A percentile compares a stretch with the other conserved stretches of the same genome.
Conservation (phyloP, 2,797 vertebrate genomes). For the Pelochelys cantorii region DNA sequence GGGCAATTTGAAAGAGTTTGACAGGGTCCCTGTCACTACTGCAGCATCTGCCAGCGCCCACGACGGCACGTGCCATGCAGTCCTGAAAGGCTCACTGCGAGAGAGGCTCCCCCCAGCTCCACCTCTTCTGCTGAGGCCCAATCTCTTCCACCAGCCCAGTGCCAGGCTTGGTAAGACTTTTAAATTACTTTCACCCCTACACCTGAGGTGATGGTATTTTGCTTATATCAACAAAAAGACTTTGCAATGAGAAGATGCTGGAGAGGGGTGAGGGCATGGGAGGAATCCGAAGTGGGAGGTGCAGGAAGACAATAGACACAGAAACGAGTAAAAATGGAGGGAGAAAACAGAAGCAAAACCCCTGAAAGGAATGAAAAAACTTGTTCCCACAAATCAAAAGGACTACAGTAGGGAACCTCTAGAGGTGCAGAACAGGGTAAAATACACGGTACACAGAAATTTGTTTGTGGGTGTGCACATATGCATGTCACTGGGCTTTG, state of each 20-base stretch:
- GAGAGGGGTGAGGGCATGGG: not conserved
- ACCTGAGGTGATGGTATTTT: not conserved
- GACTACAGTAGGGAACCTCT: constrained; percentile 42
- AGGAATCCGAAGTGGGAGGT: constrained; percentile 5
- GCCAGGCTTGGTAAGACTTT: too few relatives aligned
- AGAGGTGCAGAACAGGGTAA: constrained; percentile 38
- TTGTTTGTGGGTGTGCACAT: not conserved
- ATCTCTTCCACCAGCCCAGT: too few relatives aligned
- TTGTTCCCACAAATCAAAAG: constrained; percentile 73
- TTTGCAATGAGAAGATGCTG: constrained; percentile 29
- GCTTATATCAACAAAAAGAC: constrained; percentile 19
- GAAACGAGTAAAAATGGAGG: not conserved
- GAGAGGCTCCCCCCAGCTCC: too few relatives aligned
- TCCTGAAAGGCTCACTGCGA: too few relatives aligned
- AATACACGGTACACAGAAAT: not conserved
- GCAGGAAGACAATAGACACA: constrained; percentile 24
- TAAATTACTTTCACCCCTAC: not conserved
- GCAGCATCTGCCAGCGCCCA: too few relatives aligned
- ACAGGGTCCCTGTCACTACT: too few relatives aligned
- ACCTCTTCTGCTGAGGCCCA: too few relatives aligned
- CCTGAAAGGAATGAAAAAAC: constrained; percentile 60
- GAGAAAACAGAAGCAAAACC: constrained; percentile 17
- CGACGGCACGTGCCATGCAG: too few relatives aligned
- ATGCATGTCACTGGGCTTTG: not conserved
- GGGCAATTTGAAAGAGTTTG: too few relatives aligned